Evolutionary conservation across 2,888 invertebrate genomes (phyloP), one percentile per base, ranked within the genome.

Genomic region (Lordiphosa fenestrarum): DNA sequence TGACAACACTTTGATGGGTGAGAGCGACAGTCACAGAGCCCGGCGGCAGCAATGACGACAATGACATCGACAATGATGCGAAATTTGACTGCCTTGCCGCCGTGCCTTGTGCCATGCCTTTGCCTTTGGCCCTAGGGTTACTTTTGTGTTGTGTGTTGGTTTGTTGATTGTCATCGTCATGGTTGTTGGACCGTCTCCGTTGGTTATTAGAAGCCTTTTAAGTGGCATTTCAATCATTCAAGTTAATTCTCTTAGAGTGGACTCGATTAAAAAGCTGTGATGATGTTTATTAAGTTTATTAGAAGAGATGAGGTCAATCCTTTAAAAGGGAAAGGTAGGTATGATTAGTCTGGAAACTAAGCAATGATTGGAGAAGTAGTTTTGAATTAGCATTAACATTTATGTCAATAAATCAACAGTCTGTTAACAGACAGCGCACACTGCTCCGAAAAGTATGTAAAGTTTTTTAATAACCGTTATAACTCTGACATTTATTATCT

Each of bases 1-100:
- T 89, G 88, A 88, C 88, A 89, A 87, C 86, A 87, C 89, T 88
- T 89, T 88, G 88, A 88, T 88, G 88, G 82, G 78, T 50, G 65
- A 64, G 61, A 65, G 57, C 49, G 41, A 64, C 73, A 60, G 51
- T 37, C 62, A 30, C 30, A 30, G 46, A 51, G 63, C 49, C 62
- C 46, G 46, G 38, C 47, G 48, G 25, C 63, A 53, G 57, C 69
- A 59, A 64, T 56, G 66, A 57, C 55, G 55, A 54, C 62, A 63
- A 64, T 52, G 63, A 57, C 55, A 66, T 58, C 70, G 73, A 65
- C 68, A 69, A 73, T 71, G 75, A 75, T 75, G 71, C 73, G 63
- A 71, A 66, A 65, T 64, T 67, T 69, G 61, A 56, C 53, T 64
- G 58, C 33, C 10, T 30, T 30, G 30, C 30, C 30, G 4, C 30